Evolutionary conservation across 2,797 vertebrate species (phyloP).

Genomic region (Sparidentex hasta): DNA sequence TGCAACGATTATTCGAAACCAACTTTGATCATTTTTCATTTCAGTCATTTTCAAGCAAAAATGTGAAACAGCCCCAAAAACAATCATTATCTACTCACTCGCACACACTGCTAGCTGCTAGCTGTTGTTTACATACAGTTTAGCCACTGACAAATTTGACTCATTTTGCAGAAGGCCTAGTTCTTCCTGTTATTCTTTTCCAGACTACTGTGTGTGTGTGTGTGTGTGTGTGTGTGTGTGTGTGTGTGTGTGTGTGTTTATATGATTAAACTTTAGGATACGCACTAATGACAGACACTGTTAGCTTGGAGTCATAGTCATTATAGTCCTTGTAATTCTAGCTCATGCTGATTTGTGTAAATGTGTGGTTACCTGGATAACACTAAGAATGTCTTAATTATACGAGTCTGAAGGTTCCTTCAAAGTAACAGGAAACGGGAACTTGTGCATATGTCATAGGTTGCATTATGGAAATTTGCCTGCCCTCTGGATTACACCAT

Average conservation of each 20-base stretch:
- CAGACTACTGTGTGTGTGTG: too few relatives aligned
- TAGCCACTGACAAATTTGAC: background rate
- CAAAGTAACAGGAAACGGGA: background rate
- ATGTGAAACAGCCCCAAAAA: too few relatives aligned
- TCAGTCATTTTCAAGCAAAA: too few relatives aligned
- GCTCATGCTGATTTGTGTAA: too few relatives aligned
- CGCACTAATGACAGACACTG: background rate
- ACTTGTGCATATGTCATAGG: background rate
- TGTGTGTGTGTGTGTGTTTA: too few relatives aligned
- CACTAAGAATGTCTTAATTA: background rate
- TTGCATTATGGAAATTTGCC: background rate
- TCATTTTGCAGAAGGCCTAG: too few relatives aligned
- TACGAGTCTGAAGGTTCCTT: background rate
- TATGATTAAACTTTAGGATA: background rate
- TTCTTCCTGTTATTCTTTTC: background rate
- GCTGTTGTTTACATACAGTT: background rate
- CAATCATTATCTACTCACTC: too few relatives aligned
- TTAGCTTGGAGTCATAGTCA: background rate
- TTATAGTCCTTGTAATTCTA: background rate
- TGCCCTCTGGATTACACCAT: too few relatives aligned
- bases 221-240: too few relatives aligned
- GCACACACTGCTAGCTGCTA: background rate
- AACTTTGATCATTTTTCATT: too few relatives aligned
- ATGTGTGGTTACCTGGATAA: background rate
- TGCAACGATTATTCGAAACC: too few relatives aligned